A percentile compares a stretch with the other conserved stretches of the same genome.
Evolutionary conservation across 2,888 invertebrate species (phyloP).

Genomic region (Thecocarcelia acutangulata): DNA sequence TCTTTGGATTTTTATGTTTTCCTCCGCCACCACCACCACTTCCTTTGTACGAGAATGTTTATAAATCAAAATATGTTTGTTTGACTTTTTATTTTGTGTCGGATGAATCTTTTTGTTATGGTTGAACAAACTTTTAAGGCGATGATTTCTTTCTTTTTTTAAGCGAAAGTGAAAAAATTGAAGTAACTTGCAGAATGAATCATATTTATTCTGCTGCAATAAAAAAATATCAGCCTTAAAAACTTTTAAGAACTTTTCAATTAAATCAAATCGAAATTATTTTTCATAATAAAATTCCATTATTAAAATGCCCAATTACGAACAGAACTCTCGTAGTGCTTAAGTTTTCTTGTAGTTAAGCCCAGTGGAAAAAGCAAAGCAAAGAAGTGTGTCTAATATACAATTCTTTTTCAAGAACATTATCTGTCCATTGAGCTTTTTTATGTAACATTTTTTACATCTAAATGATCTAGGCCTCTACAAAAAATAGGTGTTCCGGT

Average conservation of each 20-base stretch:
- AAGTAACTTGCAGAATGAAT: constrained; percentile 58
- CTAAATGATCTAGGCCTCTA: too few relatives aligned
- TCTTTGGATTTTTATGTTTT: constrained; percentile 16
- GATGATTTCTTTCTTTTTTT: constrained; percentile 14
- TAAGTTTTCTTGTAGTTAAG: too few relatives aligned
- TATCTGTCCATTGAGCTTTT: too few relatives aligned
- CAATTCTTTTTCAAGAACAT: too few relatives aligned
- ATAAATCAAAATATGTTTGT: constrained; percentile 64
- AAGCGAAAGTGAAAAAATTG: constrained; percentile 67
- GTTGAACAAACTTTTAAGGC: constrained; percentile 67
- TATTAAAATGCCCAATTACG: too few relatives aligned
- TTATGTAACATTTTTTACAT: too few relatives aligned
- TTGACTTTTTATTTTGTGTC: constrained; percentile 38
- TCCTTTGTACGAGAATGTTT: constrained; percentile 57
- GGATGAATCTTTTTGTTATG: constrained; percentile 57
- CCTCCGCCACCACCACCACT: constrained; percentile 36
- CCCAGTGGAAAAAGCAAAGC: too few relatives aligned
- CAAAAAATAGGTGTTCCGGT: too few relatives aligned
- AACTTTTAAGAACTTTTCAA: neutral
- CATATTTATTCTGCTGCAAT: constrained; percentile 42
- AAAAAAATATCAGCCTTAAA: neutral
- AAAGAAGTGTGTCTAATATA: too few relatives aligned
- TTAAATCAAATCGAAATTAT: constrained; percentile 11
- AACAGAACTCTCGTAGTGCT: too few relatives aligned
- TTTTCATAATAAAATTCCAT: too few relatives aligned